Evolutionary conservation across 2,113 vertebrate genomes (phyloP).

Genomic region (Elephantulus edwardii): DNA sequence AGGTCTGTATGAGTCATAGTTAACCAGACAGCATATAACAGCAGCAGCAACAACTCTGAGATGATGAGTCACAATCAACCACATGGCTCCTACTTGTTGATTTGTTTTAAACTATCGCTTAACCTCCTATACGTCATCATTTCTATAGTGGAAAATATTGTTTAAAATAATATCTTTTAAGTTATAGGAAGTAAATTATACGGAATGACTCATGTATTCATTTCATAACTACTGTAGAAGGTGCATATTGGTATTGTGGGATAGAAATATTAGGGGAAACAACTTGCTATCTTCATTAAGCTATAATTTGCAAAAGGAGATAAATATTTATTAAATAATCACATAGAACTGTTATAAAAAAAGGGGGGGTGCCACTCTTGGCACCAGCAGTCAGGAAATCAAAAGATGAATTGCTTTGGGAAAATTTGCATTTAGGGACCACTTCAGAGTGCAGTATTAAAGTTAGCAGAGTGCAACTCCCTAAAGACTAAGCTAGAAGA

Average conservation of each 20-base stretch:
- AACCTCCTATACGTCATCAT: background rate
- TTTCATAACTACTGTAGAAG: background rate
- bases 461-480: background rate
- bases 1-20: too few relatives aligned
- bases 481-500: too few relatives aligned
- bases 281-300: background rate
- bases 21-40: too few relatives aligned
- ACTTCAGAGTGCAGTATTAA: too few relatives aligned
- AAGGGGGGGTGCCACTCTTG: background rate
- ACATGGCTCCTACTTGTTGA: background rate
- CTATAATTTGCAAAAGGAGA: rapidly evolving
- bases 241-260: background rate
- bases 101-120: background rate
- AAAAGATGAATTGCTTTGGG: too few relatives aligned
- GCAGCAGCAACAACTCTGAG: too few relatives aligned
- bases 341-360: too few relatives aligned
- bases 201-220: too few relatives aligned
- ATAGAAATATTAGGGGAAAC: rapidly evolving
- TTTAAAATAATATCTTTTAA: background rate
- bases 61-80: background rate
- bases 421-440: too few relatives aligned
- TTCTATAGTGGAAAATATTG: background rate
- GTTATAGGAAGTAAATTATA: background rate
- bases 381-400: too few relatives aligned
- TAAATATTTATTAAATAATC: too few relatives aligned